Evolutionary conservation across 2,797 vertebrate genomes (phyloP).

Genomic region (Takifugu ocellatus): DNA sequence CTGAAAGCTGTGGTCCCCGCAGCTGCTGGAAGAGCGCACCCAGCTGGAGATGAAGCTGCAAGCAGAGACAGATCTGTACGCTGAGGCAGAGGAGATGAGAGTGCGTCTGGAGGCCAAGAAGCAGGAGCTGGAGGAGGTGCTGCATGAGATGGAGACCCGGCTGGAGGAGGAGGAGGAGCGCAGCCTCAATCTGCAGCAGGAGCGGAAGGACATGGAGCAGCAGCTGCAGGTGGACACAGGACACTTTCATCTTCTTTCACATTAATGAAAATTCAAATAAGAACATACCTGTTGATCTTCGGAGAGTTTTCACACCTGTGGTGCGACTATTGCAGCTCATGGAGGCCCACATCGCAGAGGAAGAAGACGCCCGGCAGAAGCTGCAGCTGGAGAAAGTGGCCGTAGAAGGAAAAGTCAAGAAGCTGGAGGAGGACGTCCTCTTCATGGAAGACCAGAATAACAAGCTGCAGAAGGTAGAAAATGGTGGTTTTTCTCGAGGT

Average conservation of each 20-base stretch:
- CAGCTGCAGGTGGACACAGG: conserved; percentile 82
- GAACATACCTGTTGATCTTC: background rate
- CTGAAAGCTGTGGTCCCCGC: background rate
- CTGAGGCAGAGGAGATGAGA: conserved; percentile 92
- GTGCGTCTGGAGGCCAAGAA: conserved; percentile 89
- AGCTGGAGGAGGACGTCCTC: conserved; percentile 91
- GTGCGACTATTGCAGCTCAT: conserved; percentile 73
- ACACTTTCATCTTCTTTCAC: background rate
- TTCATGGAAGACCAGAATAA: conserved; percentile 92
- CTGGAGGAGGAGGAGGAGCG: conserved; percentile 95
- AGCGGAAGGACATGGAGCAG: conserved; percentile 91
- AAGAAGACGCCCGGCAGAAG: conserved; percentile 89
- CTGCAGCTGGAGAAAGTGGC: conserved; percentile 90
- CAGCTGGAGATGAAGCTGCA: conserved; percentile 88
- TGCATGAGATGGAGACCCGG: conserved; percentile 95
- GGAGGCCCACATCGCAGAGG: conserved; percentile 87
- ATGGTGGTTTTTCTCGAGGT: background rate
- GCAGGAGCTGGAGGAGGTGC: conserved; percentile 95
- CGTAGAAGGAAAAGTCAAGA: conserved; percentile 91
- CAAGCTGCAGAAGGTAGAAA: conserved; percentile 86
- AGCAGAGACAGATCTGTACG: conserved; percentile 88
- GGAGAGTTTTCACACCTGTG: background rate
- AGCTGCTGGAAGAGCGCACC: conserved; percentile 87
- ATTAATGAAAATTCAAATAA: background rate
- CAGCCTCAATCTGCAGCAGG: conserved; percentile 79